phyloP scores from a whole-genome alignment of 2,888 invertebrate species.

The Apoda limacodes region DNA sequence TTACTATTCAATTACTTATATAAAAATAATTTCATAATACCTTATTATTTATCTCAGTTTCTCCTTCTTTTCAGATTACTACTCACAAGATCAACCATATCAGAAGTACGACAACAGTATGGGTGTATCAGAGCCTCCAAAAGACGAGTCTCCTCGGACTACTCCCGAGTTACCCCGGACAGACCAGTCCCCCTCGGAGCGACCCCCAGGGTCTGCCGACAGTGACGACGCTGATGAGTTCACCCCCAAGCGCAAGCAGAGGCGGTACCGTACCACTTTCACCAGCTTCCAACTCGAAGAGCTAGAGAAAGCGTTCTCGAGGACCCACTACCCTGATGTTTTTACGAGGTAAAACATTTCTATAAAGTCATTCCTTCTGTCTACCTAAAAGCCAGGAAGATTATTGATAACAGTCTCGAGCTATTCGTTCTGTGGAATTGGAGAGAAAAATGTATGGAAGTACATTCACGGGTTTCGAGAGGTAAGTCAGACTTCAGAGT shows the following conservation, averaged over 20 bases:
- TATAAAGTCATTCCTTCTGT: too few relatives aligned
- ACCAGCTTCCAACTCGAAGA: slow-evolving; percentile 96
- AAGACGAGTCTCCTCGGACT: slow-evolving; percentile 55
- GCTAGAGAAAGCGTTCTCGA: slow-evolving; percentile 95
- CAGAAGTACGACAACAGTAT: slow-evolving; percentile 48
- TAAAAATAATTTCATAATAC: too few relatives aligned
- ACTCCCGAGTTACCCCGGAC: slow-evolving; percentile 52
- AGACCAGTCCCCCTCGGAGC: slow-evolving; percentile 56
- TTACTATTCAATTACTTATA: too few relatives aligned
- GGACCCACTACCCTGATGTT: slow-evolving; percentile 98
- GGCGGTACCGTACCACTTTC: slow-evolving; percentile 93
- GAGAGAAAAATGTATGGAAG: too few relatives aligned
- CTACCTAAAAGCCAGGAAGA: too few relatives aligned
- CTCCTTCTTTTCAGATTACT: slow-evolving; percentile 56
- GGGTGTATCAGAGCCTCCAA: slow-evolving; percentile 49
- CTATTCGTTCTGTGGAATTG: too few relatives aligned
- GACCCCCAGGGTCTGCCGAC: slow-evolving; percentile 70
- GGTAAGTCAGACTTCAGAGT: too few relatives aligned
- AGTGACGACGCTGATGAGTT: slow-evolving; percentile 82
- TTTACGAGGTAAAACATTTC: slow-evolving; percentile 84
- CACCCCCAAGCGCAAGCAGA: slow-evolving; percentile 89
- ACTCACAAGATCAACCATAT: slow-evolving; percentile 41
- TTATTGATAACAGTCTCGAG: too few relatives aligned
- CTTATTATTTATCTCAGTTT: too few relatives aligned
- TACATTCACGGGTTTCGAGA: too few relatives aligned